Conservation (phyloP, 1,140 invertebrate species). For the Adoxophyes honmai region DNA sequence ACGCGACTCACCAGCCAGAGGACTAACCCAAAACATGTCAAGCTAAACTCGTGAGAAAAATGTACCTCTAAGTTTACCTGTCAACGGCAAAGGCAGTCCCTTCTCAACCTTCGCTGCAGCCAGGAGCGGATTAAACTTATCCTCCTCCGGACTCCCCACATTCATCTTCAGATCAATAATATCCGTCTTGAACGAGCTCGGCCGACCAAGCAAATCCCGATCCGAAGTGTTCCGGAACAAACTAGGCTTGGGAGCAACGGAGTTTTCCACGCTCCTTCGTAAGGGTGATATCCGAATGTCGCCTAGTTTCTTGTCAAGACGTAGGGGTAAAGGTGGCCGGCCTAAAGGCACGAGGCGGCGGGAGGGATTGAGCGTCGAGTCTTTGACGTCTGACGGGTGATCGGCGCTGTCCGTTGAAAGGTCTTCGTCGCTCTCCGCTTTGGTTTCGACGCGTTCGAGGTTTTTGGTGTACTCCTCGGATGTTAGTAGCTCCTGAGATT, state of each 20-base stretch:
- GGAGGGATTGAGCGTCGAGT: conserved; percentile 26
- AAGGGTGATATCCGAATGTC: conserved; percentile 57
- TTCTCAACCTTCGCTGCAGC: conserved; percentile 48
- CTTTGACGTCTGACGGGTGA: conserved; percentile 50
- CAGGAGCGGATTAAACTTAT: conserved; percentile 54
- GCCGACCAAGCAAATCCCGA: conserved; percentile 43
- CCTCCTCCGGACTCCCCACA: conserved; percentile 58
- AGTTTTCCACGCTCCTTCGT: conserved; percentile 46
- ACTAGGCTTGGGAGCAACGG: conserved; percentile 40
- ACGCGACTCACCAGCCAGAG: too few relatives aligned
- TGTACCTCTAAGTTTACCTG: conserved; percentile 35
- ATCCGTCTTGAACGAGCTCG: conserved; percentile 67
- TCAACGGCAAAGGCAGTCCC: conserved; percentile 45
- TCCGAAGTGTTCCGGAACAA: conserved; percentile 48
- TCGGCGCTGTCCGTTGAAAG: conserved; percentile 69
- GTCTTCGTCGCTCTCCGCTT: conserved; percentile 68
- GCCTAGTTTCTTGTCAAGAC: conserved; percentile 58
- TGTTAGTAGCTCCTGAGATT: conserved; percentile 63
- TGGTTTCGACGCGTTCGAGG: conserved; percentile 63
- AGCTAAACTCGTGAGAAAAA: too few relatives aligned
- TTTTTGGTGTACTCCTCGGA: conserved; percentile 71
- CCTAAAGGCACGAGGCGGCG: conserved; percentile 46
- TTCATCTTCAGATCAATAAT: conserved; percentile 79
- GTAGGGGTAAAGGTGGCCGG: conserved; percentile 52
- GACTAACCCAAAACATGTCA: too few relatives aligned